phyloP scores from a whole-genome alignment of 2,888 invertebrate species.

The Ennomos fuscantarius region DNA sequence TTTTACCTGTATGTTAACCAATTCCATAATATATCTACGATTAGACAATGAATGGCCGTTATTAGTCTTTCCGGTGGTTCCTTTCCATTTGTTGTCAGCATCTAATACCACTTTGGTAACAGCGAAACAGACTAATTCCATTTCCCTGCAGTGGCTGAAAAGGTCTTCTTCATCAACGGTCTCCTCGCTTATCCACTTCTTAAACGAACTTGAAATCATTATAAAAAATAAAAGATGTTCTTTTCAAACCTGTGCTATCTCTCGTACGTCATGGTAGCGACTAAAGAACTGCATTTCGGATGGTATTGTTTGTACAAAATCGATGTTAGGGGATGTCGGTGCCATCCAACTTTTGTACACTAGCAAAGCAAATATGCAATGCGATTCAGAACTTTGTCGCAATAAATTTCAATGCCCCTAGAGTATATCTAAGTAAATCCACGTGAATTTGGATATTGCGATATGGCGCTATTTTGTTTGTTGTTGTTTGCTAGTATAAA shows the following conservation, averaged over 20 bases:
- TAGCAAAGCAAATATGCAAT: conserved; percentile 18
- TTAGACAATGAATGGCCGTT: conserved; percentile 66
- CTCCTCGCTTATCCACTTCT: conserved; percentile 85
- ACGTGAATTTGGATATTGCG: conserved; percentile 3
- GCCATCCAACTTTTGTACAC: conserved; percentile 52
- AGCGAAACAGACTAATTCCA: conserved; percentile 78
- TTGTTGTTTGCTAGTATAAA: conserved; percentile 5
- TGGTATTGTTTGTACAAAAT: conserved; percentile 61
- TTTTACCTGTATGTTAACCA: conserved; percentile 81
- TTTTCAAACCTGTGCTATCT: conserved; percentile 53
- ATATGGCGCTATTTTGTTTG: conserved; percentile 4
- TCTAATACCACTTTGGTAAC: conserved; percentile 75
- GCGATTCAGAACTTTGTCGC: conserved; percentile 7
- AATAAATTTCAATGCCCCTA: background rate
- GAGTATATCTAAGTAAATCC: background rate
- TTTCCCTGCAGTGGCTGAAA: conserved; percentile 79
- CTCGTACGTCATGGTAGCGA: conserved; percentile 62
- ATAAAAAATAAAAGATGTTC: conserved; percentile 30
- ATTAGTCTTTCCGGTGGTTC: conserved; percentile 53
- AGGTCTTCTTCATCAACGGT: conserved; percentile 76
- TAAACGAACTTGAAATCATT: conserved; percentile 64
- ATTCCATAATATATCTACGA: conserved; percentile 76
- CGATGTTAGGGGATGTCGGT: conserved; percentile 76
- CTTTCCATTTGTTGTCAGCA: conserved; percentile 80
- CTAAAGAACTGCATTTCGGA: conserved; percentile 53